Evolutionary conservation across 1,140 invertebrate genomes (phyloP).

Genomic region (Aradophagus sp.): DNA sequence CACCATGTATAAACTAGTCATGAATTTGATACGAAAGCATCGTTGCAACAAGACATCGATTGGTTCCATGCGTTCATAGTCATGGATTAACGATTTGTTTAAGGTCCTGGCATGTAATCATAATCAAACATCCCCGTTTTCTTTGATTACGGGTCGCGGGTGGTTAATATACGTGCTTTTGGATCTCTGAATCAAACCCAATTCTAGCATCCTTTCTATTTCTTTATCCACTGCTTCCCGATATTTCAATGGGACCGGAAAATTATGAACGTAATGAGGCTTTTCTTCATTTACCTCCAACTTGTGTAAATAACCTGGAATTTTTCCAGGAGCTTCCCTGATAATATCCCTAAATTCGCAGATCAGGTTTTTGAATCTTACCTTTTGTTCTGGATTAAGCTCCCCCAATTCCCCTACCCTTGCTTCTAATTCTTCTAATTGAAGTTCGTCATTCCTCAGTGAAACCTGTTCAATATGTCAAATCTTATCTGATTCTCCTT

Average conservation of each 20-base stretch:
- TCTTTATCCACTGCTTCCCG: slow-evolving; percentile 20
- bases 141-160: no score
- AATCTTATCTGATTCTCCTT: no score
- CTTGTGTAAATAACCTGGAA: slow-evolving; percentile 6
- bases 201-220: slow-evolving; percentile 44
- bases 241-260: slow-evolving; percentile 33
- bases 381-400: no score
- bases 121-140: slow-evolving; percentile 58
- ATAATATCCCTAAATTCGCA: slow-evolving; percentile 9
- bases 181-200: slow-evolving; percentile 51
- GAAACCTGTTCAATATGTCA: no score
- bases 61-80: slow-evolving; percentile 20
- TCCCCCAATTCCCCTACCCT: no score
- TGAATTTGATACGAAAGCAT: slow-evolving; percentile 1
- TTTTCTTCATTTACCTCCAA: background rate
- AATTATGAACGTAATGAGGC: background rate
- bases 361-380: slow-evolving; percentile 5
- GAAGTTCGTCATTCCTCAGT: no score
- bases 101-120: slow-evolving; percentile 62
- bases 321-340: slow-evolving; percentile 7
- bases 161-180: slow-evolving; percentile 48
- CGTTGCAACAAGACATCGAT: slow-evolving; percentile 18
- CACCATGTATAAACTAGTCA: slow-evolving; percentile 13
- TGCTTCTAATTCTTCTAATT: no score
- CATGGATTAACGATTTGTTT: slow-evolving; percentile 5